These are phyloP conservation scores for Crossocerus cetratus DNA, from an alignment of 2,888 invertebrate species.

Conservation along the genomic window DNA sequence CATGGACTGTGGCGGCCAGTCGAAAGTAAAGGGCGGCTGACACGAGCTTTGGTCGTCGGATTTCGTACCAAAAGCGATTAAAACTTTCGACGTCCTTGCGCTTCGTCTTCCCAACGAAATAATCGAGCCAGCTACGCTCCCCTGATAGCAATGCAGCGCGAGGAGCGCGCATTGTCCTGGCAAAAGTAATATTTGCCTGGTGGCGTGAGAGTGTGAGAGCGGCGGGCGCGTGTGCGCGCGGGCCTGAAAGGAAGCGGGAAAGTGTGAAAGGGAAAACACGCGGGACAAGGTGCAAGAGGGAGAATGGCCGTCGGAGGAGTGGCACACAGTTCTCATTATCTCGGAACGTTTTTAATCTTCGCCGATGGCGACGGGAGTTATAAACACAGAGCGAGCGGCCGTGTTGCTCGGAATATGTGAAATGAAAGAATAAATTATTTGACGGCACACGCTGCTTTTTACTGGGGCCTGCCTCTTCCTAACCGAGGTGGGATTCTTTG, in stretches of 20 bases:
- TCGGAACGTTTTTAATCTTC: constrained; percentile 68
- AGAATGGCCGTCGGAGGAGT: constrained; percentile 37
- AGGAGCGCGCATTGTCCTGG: no score
- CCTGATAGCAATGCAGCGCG: neutral
- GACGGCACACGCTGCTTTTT: constrained; percentile 20
- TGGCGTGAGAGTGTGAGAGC: no score
- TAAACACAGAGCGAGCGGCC: constrained; percentile 53
- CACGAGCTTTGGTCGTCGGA: neutral
- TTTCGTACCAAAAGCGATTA: constrained; percentile 13
- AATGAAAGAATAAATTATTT: constrained; percentile 69
- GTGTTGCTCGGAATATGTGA: constrained; percentile 56
- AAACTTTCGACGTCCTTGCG: constrained; percentile 21
- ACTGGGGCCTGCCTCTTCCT: no score
- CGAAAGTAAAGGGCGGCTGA: neutral
- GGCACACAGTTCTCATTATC: constrained; percentile 68
- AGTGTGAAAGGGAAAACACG: constrained; percentile 19
- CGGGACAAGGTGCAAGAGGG: constrained; percentile 21
- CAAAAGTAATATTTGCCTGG: constrained; percentile 19
- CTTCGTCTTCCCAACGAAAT: constrained; percentile 33
- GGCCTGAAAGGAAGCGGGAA: constrained; percentile 25
- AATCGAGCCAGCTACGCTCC: constrained; percentile 20
- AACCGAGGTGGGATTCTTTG: constrained; percentile 16
- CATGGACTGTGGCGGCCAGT: neutral
- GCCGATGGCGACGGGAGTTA: constrained; percentile 61
- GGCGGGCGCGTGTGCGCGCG: neutral